phyloP scores from a whole-genome alignment of 2,888 invertebrate species.

The Himalopsyche japonica region DNA sequence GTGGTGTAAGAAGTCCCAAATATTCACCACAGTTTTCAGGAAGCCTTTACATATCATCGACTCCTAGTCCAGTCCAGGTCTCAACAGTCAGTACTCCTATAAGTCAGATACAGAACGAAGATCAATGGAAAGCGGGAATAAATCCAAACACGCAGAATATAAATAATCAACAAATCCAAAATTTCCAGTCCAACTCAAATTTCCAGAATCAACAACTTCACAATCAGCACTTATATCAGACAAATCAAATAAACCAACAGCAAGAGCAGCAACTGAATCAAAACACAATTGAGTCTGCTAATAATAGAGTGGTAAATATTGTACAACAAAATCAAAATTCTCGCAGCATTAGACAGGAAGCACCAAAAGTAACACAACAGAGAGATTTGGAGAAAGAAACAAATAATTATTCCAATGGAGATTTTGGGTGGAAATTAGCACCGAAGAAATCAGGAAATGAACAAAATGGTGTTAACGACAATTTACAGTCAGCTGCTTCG shows the following conservation, averaged over 20 bases:
- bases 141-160: background rate
- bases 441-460: constrained; percentile 46
- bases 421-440: constrained; percentile 57
- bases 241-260: constrained; percentile 5
- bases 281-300: constrained; percentile 49
- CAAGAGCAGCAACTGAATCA: constrained; percentile 16
- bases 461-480: constrained; percentile 2
- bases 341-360: constrained; percentile 22
- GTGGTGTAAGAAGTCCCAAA: constrained; percentile 51
- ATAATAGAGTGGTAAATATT: constrained; percentile 53
- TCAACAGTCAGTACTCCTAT: constrained; percentile 14
- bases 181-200: background rate
- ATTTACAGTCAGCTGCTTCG: constrained; percentile 12
- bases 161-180: constrained; percentile 6
- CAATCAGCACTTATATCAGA: background rate
- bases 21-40: constrained; percentile 6
- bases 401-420: constrained; percentile 54
- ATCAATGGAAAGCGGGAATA: constrained; percentile 21
- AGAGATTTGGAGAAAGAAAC: constrained; percentile 43
- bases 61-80: constrained; percentile 20
- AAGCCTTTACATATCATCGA: constrained; percentile 22
- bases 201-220: background rate
- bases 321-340: constrained; percentile 52
- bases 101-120: constrained; percentile 19
- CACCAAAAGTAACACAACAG: constrained; percentile 1